Base-by-base conservation (phyloP, 2,797 vertebrate species). In the Manis javanica region DNA sequence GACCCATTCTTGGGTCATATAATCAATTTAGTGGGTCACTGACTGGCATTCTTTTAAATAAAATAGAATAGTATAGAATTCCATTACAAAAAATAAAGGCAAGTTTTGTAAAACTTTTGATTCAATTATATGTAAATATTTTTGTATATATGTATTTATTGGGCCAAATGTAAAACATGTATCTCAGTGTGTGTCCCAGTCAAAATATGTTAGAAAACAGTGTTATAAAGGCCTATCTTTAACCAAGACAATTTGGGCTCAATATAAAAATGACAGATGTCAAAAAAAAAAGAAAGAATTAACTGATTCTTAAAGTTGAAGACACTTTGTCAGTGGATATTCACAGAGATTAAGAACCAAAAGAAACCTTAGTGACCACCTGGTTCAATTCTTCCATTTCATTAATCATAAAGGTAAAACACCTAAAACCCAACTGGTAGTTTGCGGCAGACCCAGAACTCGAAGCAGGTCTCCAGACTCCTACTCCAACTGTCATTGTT, bases 11-110 rank as follows among this genome's bases (percentile, higher is more conserved):
- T 86, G 72, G 83, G 74, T 72, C 46, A 55, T 82, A 82, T 6
- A 92, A 95, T 79, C 79, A 96, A 89, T 89, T 93, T 68, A 91
- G 57, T 57, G 59, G 82, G 87, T 89, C 69, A 68, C 51, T 89
- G 63, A 59, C 11, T 42, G 24, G 55, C 57, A 91, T 64, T 93
- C 55, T 83, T 95, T 91, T 66, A 88, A 87, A 55, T 84, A 96
- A 68, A 91, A 94, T 1, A 66, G 6, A 88, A 82, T 10, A 86
- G 51, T 49, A 68, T 0, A 51, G 42, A 91, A 81, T 0, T 18
- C 18, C 15, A 90, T 37, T 39, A 78, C 64, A 92, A 91, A 75
- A 8, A 79, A 51, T 71, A 91, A 61, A 63, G 24, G 42, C 75
- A 87, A 91, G 89, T 57, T 87, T 1, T 46, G 89, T 42, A 46